Base-by-base conservation (phyloP, 92 coral and sea anemone species). In the Epizoanthus scotinus region DNA sequence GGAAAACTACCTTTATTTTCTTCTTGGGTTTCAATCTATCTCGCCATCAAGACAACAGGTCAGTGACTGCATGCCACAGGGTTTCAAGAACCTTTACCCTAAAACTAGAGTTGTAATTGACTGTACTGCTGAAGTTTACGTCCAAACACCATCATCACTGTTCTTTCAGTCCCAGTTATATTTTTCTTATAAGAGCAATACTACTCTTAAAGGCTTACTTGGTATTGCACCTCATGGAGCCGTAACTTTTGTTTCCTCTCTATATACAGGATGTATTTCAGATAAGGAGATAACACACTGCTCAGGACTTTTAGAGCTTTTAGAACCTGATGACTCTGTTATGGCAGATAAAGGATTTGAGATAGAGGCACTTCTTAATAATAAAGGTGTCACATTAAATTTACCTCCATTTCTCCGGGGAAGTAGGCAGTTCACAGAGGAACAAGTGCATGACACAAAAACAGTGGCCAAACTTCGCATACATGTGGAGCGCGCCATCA, bases 401-500 rank as follows among this genome's bases (percentile, higher is more conserved):
- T 42, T 42, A 42, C 50, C 50, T 5, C 50, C 50, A 3, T 42
- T 42, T 42, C 50, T 42, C 50, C 50, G 50, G 12, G 50, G 50
- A 42, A 42, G 10, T 42, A 1, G 50, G 8, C 50, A 42, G 50
- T 42, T 42, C 50, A 42, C 83, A 34, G 50, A 42, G 5, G 60
- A 61, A 24, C 60, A 78, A 63, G 83, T 36, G 54, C 44, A 53
- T 21, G 60, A 79, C 28, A 64, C 73, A 8, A 36, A 50, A 3
- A 8, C 47, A 50, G 67, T 79, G 21, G 83, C 73, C 55, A 63
- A 60, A 17, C 60, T 79, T 1, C 49, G 47, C 44, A 63, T 79
- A 17, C 83, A 79, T 47, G 83, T 79, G 15, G 83, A 79, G 38
- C 73, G 73, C 3, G 83, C 83, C 5, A 65, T 79, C 55, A 9